phyloP scores from a whole-genome alignment of 2,888 invertebrate genomes.

The Heteromyza rotundicornis region DNA sequence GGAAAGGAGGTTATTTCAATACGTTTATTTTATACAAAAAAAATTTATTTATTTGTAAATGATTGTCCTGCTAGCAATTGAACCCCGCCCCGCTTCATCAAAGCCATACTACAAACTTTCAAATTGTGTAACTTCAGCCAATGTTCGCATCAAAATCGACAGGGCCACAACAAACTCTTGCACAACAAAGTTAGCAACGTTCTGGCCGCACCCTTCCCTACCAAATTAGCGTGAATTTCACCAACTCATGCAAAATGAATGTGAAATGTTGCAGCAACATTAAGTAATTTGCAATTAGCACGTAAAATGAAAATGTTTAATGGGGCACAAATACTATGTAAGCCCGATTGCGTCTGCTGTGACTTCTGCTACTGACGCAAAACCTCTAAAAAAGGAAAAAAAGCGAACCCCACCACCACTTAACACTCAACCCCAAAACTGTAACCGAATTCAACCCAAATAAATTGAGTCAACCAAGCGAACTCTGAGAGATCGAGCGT shows the following conservation, averaged over 20 bases:
- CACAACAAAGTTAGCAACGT: no score
- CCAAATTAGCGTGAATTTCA: no score
- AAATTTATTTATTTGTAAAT: no score
- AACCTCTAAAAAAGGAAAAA: neutral
- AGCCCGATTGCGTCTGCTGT: neutral
- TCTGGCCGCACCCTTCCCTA: no score
- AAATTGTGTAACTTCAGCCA: no score
- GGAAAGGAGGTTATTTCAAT: neutral
- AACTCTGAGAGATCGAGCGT: neutral
- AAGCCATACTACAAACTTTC: no score
- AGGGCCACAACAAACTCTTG: no score
- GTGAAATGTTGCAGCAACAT: slow-evolving; percentile 27
- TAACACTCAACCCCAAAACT: neutral
- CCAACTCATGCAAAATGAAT: slow-evolving; percentile 26
- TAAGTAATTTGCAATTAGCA: slow-evolving; percentile 37
- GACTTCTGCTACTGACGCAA: no score
- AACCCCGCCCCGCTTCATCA: no score
- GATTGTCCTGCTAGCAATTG: no score
- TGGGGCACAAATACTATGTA: slow-evolving; percentile 33
- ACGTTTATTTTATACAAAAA: no score
- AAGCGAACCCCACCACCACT: neutral
- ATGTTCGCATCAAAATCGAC: no score
- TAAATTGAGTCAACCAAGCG: neutral
- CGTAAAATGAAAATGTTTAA: slow-evolving; percentile 36
- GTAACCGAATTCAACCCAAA: neutral